A percentile compares a stretch with the other conserved stretches of the same genome.
Conservation (phyloP, 2,113 vertebrate genomes). For the Sinocyclocheilus grahami region DNA sequence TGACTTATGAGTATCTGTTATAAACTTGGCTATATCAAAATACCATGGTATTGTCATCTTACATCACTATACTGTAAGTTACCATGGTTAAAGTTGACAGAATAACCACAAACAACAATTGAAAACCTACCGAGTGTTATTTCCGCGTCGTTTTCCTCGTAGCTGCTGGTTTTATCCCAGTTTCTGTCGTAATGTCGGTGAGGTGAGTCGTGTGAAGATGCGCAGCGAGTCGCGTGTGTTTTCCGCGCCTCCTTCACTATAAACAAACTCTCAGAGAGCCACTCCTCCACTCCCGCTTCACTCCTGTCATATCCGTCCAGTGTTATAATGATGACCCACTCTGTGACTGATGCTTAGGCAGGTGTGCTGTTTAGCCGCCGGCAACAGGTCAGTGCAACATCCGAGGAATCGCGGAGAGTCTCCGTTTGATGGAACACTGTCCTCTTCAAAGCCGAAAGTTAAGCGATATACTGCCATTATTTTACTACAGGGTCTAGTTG, state of each 20-base stretch:
- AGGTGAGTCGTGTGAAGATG: slow-evolving; percentile 7
- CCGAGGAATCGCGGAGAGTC: neutral
- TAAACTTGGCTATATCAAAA: neutral
- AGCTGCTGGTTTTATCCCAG: neutral
- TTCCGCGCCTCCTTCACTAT: slow-evolving; percentile 44
- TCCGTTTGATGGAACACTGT: neutral
- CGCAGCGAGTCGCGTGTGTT: slow-evolving; percentile 2
- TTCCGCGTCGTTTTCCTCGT: neutral
- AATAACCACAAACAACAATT: neutral
- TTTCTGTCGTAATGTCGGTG: neutral
- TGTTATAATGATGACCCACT: neutral
- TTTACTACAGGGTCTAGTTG: neutral
- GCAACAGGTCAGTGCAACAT: neutral
- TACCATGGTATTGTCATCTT: neutral
- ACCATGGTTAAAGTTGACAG: neutral
- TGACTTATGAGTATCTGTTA: neutral
- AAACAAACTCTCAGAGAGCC: slow-evolving; percentile 46
- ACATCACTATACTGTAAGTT: neutral
- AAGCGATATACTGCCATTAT: too few species aligned
- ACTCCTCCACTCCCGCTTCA: slow-evolving; percentile 21
- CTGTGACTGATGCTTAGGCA: neutral
- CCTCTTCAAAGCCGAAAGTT: neutral
- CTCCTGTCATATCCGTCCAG: neutral
- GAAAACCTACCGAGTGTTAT: neutral
- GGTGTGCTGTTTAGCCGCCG: slow-evolving; percentile 7